phyloP scores from a whole-genome alignment of 1,140 invertebrate species.

The Lasioglossum baleicum region DNA sequence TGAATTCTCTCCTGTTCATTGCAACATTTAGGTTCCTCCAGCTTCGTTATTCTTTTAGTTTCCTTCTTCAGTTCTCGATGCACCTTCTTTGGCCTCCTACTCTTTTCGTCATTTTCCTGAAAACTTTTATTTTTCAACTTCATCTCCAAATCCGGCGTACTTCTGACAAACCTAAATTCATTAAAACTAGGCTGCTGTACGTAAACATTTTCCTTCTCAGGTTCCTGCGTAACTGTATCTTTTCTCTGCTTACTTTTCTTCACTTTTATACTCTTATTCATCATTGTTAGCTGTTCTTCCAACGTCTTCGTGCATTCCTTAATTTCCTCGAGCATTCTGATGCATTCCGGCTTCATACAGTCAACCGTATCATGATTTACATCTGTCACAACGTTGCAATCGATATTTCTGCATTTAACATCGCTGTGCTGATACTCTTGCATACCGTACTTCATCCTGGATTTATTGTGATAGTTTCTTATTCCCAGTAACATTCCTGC shows the following conservation, averaged over 20 bases:
- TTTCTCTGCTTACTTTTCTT: not conserved
- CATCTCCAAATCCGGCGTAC: not conserved
- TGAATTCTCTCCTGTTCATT: no score
- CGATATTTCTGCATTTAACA: not conserved
- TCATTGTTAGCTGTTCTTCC: conserved; percentile 23
- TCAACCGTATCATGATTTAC: not conserved
- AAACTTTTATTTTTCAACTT: not conserved
- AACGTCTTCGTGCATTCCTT: conserved; percentile 28
- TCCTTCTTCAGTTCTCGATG: no score
- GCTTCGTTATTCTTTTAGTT: no score
- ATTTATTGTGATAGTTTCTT: not conserved
- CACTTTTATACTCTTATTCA: conserved; percentile 11
- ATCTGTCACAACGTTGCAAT: not conserved
- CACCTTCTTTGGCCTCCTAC: no score
- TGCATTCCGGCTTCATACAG: conserved; percentile 3
- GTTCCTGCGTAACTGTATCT: conserved; percentile 28
- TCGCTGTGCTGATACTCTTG: not conserved
- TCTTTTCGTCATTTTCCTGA: not conserved
- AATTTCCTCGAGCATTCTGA: conserved; percentile 37
- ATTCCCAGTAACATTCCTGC: not conserved
- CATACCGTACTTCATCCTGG: not conserved
- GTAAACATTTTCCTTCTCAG: conserved; percentile 31
- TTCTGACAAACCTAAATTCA: not conserved
- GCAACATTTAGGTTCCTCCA: no score
- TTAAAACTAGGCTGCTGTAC: not conserved